Percentiles rank a stretch among this genome's conserved stretches.
These are phyloP conservation scores for Drosophila malerkotliana DNA, from an alignment of 1,140 invertebrate species.

Conservation along the genomic window DNA sequence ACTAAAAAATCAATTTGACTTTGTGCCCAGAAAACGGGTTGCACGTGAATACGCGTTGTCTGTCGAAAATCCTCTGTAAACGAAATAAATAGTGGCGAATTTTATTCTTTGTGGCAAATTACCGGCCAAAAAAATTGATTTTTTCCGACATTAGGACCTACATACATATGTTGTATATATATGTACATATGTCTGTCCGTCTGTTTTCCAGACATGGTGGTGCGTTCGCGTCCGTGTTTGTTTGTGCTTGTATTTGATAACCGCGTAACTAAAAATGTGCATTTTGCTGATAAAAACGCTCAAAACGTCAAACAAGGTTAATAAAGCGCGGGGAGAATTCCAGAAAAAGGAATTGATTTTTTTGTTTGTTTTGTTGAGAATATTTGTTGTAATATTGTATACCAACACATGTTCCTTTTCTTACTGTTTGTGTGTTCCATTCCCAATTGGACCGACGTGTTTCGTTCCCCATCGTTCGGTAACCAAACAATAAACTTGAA, in stretches of 20 bases:
- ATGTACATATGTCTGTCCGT: constrained; percentile 7
- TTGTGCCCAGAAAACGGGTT: constrained; percentile 1
- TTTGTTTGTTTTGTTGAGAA: constrained; percentile 62
- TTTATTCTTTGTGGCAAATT: constrained; percentile 16
- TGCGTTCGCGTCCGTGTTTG: constrained; percentile 29
- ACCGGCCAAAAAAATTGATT: constrained; percentile 67
- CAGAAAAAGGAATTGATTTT: constrained; percentile 25
- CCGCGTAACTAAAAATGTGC: neutral
- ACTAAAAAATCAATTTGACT: constrained; percentile 64
- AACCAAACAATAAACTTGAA: constrained; percentile 25
- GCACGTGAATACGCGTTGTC: constrained; percentile 4
- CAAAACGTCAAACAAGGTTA: neutral
- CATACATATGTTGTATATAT: neutral
- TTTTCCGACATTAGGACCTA: constrained; percentile 25
- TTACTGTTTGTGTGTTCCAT: constrained; percentile 37
- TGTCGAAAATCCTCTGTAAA: constrained; percentile 1
- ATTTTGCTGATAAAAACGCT: neutral
- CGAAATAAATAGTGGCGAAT: neutral
- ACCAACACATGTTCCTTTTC: constrained; percentile 30
- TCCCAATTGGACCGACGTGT: neutral
- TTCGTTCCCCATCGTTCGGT: constrained; percentile 28
- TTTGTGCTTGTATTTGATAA: constrained; percentile 33
- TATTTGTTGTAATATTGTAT: constrained; percentile 32
- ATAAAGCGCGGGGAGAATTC: constrained; percentile 20
- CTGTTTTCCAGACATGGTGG: constrained; percentile 31